Evolutionary conservation across 2,797 vertebrate genomes (phyloP), one percentile per base, ranked within the genome.

Genomic region (Rhyacichthys aspro): DNA sequence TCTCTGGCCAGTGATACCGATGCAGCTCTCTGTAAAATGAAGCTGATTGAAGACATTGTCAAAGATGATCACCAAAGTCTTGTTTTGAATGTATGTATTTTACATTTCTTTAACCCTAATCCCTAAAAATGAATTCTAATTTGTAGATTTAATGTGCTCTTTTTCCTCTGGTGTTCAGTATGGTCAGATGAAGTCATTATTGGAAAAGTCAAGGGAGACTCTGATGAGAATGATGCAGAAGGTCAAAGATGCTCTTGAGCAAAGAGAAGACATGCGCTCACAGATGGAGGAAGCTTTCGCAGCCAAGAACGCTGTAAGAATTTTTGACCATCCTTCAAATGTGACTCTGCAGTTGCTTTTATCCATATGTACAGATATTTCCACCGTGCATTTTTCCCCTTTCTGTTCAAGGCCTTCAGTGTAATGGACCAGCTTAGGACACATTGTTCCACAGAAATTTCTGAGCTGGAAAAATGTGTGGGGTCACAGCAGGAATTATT

Each of bases 271-370:
- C 48, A 92, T 93, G 90, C 93, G 52, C 68, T 69, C 52, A 32
- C 47, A 15, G 66, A 93, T 90, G 54, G 92, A 95, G 1, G 83
- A 93, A 33, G 92, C 93, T 17, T 58, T 93, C 11, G 55, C 6
- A 64, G 81, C 83, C 67, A 94, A 92, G 74, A 86, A 93, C 17
- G 89, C 86, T 67, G 96, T 98, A 91, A 87, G 79, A 18, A 33
- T 15, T 19, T 36, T 10, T 23, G 19, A 23, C 7, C 23, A 2
- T 2, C 4, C 7, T 28, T 6, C 4, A 28, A 28, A 28, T 28
- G 23, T 5, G 4, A 5, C 4, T 5, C 4, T 28, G 23, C 23
- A 28, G 23, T 3, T 28, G 19, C 19, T 23, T 23, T 23, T 5
- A 23, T 2, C 19, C 5, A 23, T 23, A 23, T 23, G 19, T 23